A percentile compares a stretch with the other conserved stretches of the same genome.
These are phyloP conservation scores for Ypsolopha scabrella DNA, from an alignment of 2,888 invertebrate genomes.

Conservation along the genomic window DNA sequence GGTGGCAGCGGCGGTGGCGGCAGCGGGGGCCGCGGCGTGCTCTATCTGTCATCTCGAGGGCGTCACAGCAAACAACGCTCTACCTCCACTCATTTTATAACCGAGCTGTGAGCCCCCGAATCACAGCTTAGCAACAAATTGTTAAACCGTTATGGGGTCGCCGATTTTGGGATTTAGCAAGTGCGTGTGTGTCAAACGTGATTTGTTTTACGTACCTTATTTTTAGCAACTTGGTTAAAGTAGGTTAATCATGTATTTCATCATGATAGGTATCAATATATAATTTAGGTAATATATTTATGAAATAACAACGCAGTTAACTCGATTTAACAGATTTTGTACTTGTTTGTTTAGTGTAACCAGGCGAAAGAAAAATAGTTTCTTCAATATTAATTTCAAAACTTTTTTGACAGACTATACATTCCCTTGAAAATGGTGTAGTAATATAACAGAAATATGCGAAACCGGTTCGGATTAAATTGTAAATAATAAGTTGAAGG, in stretches of 20 bases:
- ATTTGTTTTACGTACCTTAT: background rate
- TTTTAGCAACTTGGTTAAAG: background rate
- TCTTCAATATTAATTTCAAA: too few relatives aligned
- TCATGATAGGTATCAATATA: too few relatives aligned
- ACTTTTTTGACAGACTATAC: too few relatives aligned
- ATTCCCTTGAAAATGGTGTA: too few relatives aligned
- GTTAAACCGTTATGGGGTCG: background rate
- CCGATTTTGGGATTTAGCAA: background rate
- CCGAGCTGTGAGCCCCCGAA: conserved; percentile 28
- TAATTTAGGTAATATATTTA: too few relatives aligned
- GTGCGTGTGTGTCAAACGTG: background rate
- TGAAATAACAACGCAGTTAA: too few relatives aligned
- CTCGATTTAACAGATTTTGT: too few relatives aligned
- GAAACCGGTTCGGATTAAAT: too few relatives aligned
- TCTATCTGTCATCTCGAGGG: conserved; percentile 60
- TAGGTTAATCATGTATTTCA: background rate
- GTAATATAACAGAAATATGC: too few relatives aligned
- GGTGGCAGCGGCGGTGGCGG: background rate
- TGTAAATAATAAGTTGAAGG: too few relatives aligned
- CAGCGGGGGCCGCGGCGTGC: conserved; percentile 37
- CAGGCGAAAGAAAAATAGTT: too few relatives aligned
- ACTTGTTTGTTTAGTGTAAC: too few relatives aligned
- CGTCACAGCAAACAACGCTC: conserved; percentile 56
- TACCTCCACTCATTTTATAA: conserved; percentile 64
- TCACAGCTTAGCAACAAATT: background rate